A percentile compares a stretch with the other conserved stretches of the same genome.
Evolutionary conservation across 2,888 invertebrate species (phyloP).

Genomic region (Thelaira solivaga): DNA sequence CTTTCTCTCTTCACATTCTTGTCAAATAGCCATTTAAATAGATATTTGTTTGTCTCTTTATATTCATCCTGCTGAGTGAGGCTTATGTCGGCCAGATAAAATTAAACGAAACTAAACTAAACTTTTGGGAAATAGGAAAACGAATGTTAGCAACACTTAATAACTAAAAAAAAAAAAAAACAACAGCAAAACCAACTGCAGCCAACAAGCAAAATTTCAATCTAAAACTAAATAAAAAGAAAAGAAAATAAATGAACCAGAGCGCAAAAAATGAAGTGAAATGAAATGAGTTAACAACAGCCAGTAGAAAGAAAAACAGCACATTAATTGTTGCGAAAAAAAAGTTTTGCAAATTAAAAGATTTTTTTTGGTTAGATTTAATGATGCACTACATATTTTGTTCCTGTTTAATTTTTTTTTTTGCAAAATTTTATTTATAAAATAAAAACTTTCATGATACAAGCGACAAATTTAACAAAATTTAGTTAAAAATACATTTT

Average conservation of each 20-base stretch:
- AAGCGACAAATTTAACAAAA: too few relatives aligned
- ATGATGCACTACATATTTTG: neutral
- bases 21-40: slow-evolving; percentile 13
- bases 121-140: slow-evolving; percentile 41
- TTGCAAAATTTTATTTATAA: too few relatives aligned
- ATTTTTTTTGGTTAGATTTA: neutral
- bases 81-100: slow-evolving; percentile 15
- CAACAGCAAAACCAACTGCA: neutral
- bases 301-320: neutral
- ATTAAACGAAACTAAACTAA: too few relatives aligned
- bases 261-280: too few relatives aligned
- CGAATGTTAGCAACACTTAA: slow-evolving; percentile 40
- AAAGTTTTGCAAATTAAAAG: slow-evolving; percentile 15
- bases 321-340: neutral
- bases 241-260: neutral
- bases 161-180: neutral
- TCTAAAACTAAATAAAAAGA: neutral
- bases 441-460: too few relatives aligned
- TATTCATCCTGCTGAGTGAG: too few relatives aligned
- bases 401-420: too few relatives aligned
- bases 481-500: too few relatives aligned
- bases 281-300: neutral
- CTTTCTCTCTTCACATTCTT: neutral
- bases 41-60: neutral
- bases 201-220: neutral